Evolutionary conservation across 2,888 invertebrate species (phyloP), one percentile per base, ranked within the genome.

Genomic region (Ceraclea dissimilis): DNA sequence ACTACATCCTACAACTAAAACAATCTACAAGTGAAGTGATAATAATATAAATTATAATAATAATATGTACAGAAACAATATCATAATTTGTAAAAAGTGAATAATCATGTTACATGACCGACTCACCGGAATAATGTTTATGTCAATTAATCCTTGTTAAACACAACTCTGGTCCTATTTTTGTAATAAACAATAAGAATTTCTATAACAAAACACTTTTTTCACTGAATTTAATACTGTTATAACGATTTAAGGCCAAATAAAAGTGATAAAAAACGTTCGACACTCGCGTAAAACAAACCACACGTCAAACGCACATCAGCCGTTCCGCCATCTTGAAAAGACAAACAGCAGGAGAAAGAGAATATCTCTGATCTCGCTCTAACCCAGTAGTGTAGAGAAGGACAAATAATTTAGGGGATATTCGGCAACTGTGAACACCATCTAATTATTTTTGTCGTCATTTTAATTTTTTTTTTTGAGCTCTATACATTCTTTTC

Each of bases 121-220:
- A 39, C 39, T 39, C 39, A 39, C 39, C 39, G 39, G 39, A 39
- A 39, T 39, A 39, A 39, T 26, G 39, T n/a, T 39, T n/a, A 39
- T 39, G 13, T 26, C 26, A 10, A 26, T 8, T n/a, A 8, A 39
- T 39, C 39, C 39, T 39, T 13, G 2, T 39, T 5, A 39, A 4
- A 39, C 39, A 39, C 39, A 39, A 39, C 13, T 26, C 10, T 10
- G 4, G 10, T 10, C 4, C 4, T 16, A 39, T n/a, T 39, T 39
- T 39, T n/a, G 13, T 16, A 8, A 4, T 39, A 39, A n/a, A 8
- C 13, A 39, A 39, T 8, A 39, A 39, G 2, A 26, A 26, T 26
- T 26, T 26, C 5, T 39, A 39, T 39, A 8, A 4, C 4, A 8
- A 39, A 39, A 8, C 39, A 39, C 39, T 39, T 16, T 16, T 2